Conservation (phyloP, 2,113 vertebrate genomes). For the Chaetorhynchus papuensis region DNA sequence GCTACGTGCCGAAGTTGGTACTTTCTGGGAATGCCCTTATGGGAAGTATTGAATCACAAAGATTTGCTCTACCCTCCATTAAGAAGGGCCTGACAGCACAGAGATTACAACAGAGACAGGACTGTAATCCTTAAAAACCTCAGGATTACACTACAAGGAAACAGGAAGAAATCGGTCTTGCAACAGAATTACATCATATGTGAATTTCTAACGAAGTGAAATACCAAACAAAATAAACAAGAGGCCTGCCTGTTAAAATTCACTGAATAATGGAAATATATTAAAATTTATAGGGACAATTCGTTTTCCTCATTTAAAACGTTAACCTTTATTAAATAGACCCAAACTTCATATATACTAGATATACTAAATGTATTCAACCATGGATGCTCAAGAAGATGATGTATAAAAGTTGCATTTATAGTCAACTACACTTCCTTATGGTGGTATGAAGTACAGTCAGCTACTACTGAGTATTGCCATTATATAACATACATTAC, state of each 20-base stretch:
- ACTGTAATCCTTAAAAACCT: not conserved
- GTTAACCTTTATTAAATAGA: not conserved
- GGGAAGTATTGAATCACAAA: not conserved
- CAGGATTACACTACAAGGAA: not conserved
- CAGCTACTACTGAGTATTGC: fast-evolving
- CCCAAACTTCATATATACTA: not conserved
- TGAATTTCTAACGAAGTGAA: not conserved
- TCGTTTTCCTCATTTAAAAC: not conserved
- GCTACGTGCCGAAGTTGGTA: fast-evolving
- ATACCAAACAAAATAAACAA: not conserved
- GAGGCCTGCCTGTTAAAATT: not conserved
- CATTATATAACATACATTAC: fast-evolving
- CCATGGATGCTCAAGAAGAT: not conserved
- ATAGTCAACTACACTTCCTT: not conserved
- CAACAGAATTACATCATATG: not conserved
- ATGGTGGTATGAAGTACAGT: fast-evolving
- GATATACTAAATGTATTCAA: not conserved
- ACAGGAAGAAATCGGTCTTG: not conserved
- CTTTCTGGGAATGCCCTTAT: not conserved
- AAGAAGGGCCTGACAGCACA: not conserved
- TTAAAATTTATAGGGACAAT: not conserved
- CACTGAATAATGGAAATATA: not conserved
- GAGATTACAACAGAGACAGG: not conserved
- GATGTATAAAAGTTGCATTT: not conserved
- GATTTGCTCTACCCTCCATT: not conserved